Base-by-base conservation (phyloP, 1,140 invertebrate genomes). In the Eciton burchellii region DNA sequence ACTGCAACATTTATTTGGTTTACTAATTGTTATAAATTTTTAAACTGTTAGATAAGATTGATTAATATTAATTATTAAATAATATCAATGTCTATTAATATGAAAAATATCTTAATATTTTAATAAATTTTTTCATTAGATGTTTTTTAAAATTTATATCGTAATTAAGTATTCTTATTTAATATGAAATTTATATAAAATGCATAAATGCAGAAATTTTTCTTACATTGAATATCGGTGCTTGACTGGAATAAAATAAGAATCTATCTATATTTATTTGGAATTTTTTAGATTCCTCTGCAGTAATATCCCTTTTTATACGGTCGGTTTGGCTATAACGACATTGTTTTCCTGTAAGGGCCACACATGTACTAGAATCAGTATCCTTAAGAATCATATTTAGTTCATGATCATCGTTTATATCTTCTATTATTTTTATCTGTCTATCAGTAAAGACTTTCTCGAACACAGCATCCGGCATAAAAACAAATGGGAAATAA, bases 291-390 rank as follows among this genome's bases (percentile, higher is more conserved):
- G 65, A 29, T 19, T 85, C 85, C 0, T 72, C n/a, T 8, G 16
- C 57, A n/a, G 47, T 0, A 72, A 11, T 16, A 0, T 87, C 88
- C 72, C 93, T 91, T 57, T 89, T 92, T 12, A 82, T 79, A 21
- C 92, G 87, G 21, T 93, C 92, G 5, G 84, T 85, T 6, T 84
- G 47, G 56, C 81, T 89, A 57, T 89, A 92, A 82, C 45, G 88
- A 71, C 93, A 94, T 4, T 84, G 85, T 47, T 85, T 90, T 41
- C 93, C 93, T n/a, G 92, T 93, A 5, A 94, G 70, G 19, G 84
- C 85, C 45, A 88, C 88, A 57, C 92, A 73, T 11, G 91, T 68
- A 47, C 89, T 91, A 12, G 89, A 85, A 74, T 66, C 93, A 0
- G 84, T 84, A 14, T 92, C 89, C 57, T 73, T 87, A 1, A 92